Evolutionary conservation across 2,888 invertebrate genomes (phyloP).

Genomic region (Hofmannophila pseudospretella): DNA sequence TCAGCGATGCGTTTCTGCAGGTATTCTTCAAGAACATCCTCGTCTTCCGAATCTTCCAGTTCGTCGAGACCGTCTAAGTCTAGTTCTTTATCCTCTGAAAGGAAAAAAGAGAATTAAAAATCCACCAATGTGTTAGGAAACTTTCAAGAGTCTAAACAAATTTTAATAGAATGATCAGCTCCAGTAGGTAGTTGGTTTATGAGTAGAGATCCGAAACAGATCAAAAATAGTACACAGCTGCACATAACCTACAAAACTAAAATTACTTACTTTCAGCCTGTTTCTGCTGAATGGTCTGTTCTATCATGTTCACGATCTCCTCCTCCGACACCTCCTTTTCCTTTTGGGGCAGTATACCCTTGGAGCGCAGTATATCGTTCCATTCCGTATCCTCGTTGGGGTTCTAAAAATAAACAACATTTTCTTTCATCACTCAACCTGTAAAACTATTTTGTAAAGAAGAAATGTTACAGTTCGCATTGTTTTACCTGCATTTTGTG

Average conservation of each 20-base stretch:
- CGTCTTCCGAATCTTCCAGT: conserved; percentile 97
- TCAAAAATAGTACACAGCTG: conserved; percentile 31
- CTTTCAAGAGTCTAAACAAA: too few relatives aligned
- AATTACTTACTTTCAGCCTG: conserved; percentile 63
- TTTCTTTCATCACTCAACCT: conserved; percentile 4
- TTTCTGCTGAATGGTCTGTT: conserved; percentile 86
- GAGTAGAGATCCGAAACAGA: too few relatives aligned
- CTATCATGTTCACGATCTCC: conserved; percentile 92
- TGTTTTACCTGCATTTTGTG: conserved; percentile 45
- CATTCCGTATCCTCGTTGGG: conserved; percentile 97
- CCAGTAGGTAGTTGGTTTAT: too few relatives aligned
- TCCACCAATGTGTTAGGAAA: too few relatives aligned
- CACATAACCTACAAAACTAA: conserved; percentile 31
- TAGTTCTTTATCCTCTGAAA: conserved; percentile 84
- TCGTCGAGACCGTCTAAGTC: conserved; percentile 94
- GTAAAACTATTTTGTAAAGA: too few relatives aligned
- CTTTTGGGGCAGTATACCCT: conserved; percentile 93
- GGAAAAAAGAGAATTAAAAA: conserved; percentile 10
- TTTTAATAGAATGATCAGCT: too few relatives aligned
- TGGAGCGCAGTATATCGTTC: conserved; percentile 95
- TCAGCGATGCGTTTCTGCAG: conserved; percentile 91
- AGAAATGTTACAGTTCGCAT: conserved; percentile 4
- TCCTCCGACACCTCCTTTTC: conserved; percentile 94
- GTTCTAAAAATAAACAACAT: conserved; percentile 80
- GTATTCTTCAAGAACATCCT: conserved; percentile 91